Percentiles rank a stretch among this genome's conserved stretches.
Evolutionary conservation across 2,113 vertebrate species (phyloP).

Genomic region (Columbina picui): DNA sequence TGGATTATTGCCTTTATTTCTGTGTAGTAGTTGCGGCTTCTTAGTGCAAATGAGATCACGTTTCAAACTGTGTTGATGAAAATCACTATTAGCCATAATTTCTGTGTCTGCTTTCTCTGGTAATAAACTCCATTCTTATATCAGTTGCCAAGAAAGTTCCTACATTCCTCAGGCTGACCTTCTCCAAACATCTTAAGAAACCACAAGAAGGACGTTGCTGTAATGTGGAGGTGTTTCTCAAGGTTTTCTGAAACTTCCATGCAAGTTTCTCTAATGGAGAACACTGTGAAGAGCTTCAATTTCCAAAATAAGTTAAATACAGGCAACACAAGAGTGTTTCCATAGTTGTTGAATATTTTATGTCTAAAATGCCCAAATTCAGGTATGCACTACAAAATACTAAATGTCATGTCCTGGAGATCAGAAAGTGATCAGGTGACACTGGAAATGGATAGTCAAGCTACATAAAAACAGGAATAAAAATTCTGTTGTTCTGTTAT

Average conservation of each 20-base stretch:
- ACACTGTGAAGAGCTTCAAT: background rate
- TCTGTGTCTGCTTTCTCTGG: background rate
- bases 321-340: background rate
- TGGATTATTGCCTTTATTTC: background rate
- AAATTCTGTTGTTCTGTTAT: background rate
- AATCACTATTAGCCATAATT: background rate
- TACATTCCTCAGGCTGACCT: background rate
- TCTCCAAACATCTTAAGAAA: background rate
- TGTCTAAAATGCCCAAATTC: background rate
- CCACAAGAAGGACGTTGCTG: accelerated
- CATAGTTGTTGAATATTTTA: background rate
- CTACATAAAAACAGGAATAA: background rate
- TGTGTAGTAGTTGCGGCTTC: background rate
- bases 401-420: background rate
- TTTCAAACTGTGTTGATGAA: background rate
- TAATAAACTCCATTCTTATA: background rate
- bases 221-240: background rate
- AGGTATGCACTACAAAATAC: background rate
- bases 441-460: background rate
- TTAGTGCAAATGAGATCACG: background rate
- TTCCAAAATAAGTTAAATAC: background rate
- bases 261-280: background rate
- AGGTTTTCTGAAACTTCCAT: background rate
- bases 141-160: background rate
- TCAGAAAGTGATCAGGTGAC: background rate